These are phyloP conservation scores for Nothobranchius furzeri DNA, from an alignment of 2,113 vertebrate species.

Conservation along the genomic window DNA sequence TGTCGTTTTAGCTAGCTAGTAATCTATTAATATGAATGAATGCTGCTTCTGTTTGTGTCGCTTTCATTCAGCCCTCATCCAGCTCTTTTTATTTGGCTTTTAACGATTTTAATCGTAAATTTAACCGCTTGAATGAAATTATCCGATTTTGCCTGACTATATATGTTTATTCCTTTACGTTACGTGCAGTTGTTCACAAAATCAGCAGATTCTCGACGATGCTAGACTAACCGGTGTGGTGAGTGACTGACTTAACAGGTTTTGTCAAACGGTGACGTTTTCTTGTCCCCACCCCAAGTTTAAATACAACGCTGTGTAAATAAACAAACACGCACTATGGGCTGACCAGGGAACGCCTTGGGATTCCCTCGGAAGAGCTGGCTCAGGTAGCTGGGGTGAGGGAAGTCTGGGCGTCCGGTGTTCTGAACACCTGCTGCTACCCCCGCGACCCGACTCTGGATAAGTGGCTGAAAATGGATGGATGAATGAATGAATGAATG, in stretches of 20 bases:
- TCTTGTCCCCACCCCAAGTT: too few species aligned
- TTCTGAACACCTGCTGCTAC: too few species aligned
- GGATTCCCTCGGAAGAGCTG: too few species aligned
- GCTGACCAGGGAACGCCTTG: too few species aligned
- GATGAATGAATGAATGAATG: too few species aligned
- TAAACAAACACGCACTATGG: too few species aligned
- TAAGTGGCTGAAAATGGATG: too few species aligned
- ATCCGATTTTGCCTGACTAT: not conserved
- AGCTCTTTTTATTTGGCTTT: not conserved
- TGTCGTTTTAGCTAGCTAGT: not conserved
- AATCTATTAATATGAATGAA: not conserved
- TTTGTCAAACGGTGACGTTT: too few species aligned
- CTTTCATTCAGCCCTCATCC: not conserved
- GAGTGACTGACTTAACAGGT: not conserved
- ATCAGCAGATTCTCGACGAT: not conserved
- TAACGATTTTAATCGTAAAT: not conserved
- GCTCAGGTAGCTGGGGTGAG: too few species aligned
- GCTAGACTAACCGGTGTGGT: slow-evolving; percentile 48
- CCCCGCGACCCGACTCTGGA: too few species aligned
- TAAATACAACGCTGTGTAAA: too few species aligned
- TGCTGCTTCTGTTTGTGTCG: not conserved
- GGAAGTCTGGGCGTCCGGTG: too few species aligned
- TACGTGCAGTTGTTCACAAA: not conserved
- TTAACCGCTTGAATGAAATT: not conserved
- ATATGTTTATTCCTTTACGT: not conserved